Base-by-base conservation (phyloP, 2,113 vertebrate genomes). In the Lophura nycthemera region DNA sequence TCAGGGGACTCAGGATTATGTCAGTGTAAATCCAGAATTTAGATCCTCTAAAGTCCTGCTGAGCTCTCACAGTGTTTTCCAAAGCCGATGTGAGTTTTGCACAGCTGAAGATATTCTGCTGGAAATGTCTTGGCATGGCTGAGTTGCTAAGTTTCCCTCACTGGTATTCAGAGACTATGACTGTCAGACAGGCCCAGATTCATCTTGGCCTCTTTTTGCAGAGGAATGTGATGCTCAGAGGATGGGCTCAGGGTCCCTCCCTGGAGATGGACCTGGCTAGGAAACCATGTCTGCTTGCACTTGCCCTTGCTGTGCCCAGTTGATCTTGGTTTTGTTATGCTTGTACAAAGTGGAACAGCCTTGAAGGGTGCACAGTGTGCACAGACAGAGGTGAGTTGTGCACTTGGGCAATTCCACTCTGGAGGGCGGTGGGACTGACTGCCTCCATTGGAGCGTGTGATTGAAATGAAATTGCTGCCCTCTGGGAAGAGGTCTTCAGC, bases 1-100 rank as follows among this genome's bases (percentile, higher is more conserved):
- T 84, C 92, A 69, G 75, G 56, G 56, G 78, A 92, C 71, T 89
- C 71, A 42, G 76, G 29, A 61, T 95, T 94, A 88, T 64, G 47
- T 88, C 73, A 72, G 32, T 71, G n/a, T 86, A 95, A 95, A 90
- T 88, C 88, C 88, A 74, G 88, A 92, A 81, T 88, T 91, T 89
- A 95, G 92, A 86, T 81, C 57, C 86, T 90, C 65, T 47, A 10
- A 95, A 90, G 73, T 84, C 74, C 89, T 65, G 18, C 54, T 82
- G 50, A 93, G 50, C 70, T 95, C 57, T 95, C 91, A 93, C 81
- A 84, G 54, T 78, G 92, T 89, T 91, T 65, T 95, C 61, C 64
- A 65, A 93, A 93, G 40, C 77, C 82, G 74, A 42, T 0, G 0
- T 64, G 70, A 66, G 11, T 59, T 85, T 78, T 84, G 66, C 34